These are phyloP conservation scores for Muscina levida DNA, from an alignment of 2,888 invertebrate species.

Conservation along the genomic window DNA sequence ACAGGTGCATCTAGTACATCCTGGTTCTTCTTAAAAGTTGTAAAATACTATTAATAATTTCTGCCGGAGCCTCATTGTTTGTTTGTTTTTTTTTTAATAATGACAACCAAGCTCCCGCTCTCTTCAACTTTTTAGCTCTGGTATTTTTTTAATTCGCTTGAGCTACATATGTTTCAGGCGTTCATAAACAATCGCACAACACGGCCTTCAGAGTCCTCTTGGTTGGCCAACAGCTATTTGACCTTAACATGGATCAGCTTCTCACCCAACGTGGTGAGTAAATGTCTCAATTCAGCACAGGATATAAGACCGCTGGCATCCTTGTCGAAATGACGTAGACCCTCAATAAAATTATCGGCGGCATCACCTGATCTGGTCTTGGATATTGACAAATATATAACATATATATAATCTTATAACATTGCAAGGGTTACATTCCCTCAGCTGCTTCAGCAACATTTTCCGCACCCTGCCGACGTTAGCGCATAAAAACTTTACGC, in stretches of 20 bases:
- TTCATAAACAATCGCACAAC: constrained; percentile 97
- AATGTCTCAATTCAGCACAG: constrained; percentile 97
- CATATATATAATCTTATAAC: no score
- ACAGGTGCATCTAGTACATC: no score
- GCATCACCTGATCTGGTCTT: constrained; percentile 96
- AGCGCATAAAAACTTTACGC: constrained; percentile 28
- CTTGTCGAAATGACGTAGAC: constrained; percentile 98
- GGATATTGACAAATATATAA: constrained; percentile 84
- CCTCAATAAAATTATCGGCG: constrained; percentile 99
- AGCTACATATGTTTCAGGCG: constrained; percentile 82
- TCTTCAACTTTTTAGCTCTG: neutral
- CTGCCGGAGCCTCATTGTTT: no score
- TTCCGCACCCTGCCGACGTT: no score
- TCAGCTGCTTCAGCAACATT: no score
- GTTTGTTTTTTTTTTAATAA: constrained; percentile 29
- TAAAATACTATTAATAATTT: no score
- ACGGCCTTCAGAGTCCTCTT: constrained; percentile 99
- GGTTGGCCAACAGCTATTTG: constrained; percentile 96
- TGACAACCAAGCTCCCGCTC: constrained; percentile 40
- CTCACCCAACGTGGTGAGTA: constrained; percentile 98
- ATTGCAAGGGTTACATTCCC: no score
- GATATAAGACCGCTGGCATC: constrained; percentile 99
- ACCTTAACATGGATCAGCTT: constrained; percentile 97
- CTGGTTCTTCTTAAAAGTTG: no score
- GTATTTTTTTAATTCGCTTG: neutral